Evolutionary conservation across 2,888 invertebrate species (phyloP).

Genomic region (Tipula lateralis): DNA sequence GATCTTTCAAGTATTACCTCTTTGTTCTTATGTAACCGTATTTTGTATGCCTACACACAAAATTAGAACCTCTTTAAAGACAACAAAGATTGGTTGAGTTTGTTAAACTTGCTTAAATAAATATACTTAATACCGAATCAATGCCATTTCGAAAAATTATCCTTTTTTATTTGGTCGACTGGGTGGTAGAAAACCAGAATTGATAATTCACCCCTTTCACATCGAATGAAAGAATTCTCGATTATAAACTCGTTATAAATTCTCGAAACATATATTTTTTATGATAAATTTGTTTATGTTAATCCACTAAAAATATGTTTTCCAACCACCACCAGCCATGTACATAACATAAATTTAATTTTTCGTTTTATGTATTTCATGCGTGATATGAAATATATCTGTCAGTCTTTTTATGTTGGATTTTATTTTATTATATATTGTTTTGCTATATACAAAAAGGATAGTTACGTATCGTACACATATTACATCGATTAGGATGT

Average conservation of each 20-base stretch:
- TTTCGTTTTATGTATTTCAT: background rate
- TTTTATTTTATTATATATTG: background rate
- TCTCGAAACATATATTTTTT: background rate
- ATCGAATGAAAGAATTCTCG: background rate
- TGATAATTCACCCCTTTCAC: background rate
- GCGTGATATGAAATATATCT: background rate
- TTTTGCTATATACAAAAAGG: background rate
- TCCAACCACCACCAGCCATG: background rate
- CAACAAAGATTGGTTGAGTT: background rate
- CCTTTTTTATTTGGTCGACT: background rate
- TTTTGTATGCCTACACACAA: background rate
- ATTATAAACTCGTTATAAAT: background rate
- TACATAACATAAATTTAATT: background rate
- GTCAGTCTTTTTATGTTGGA: background rate
- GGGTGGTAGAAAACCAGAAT: background rate
- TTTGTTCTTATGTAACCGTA: background rate
- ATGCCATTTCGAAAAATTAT: background rate
- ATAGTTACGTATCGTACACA: background rate
- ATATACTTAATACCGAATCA: background rate
- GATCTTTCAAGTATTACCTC: background rate
- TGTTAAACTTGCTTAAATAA: no score
- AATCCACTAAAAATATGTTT: background rate
- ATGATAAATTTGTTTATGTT: background rate
- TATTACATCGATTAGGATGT: background rate
- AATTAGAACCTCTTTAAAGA: background rate